Conservation (phyloP, 2,113 vertebrate species). For the Brienomyrus longianalis region DNA sequence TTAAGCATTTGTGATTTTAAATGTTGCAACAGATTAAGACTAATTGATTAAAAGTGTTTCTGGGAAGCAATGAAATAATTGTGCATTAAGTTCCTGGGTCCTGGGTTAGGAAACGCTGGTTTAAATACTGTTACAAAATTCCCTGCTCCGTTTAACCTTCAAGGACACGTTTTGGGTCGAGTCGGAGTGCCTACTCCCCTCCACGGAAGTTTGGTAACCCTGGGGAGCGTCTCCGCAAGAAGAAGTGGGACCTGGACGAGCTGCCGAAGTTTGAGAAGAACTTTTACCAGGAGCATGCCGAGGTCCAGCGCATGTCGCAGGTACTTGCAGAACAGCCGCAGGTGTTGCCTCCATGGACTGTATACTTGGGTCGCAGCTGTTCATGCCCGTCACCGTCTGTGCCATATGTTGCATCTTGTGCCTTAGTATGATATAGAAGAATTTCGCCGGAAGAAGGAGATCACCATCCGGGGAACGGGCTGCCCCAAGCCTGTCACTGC, state of each 20-base stretch:
- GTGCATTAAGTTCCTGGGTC: background rate
- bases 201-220: slow-evolving; percentile 83
- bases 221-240: slow-evolving; percentile 81
- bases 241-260: slow-evolving; percentile 82
- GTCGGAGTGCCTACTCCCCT: slow-evolving; percentile 60
- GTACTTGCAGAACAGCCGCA: slow-evolving; percentile 44
- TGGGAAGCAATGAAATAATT: background rate
- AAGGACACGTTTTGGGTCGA: slow-evolving; percentile 61
- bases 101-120: background rate
- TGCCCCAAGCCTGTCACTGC: slow-evolving; percentile 79
- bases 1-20: background rate
- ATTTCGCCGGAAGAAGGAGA: slow-evolving; percentile 82
- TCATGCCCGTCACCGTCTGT: background rate
- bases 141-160: background rate
- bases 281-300: slow-evolving; percentile 78
- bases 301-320: slow-evolving; percentile 74
- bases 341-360: background rate
- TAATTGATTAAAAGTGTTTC: background rate
- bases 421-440: slow-evolving; percentile 85
- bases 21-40: background rate
- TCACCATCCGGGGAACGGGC: slow-evolving; percentile 79
- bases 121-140: background rate
- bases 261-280: slow-evolving; percentile 91
- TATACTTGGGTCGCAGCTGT: background rate
- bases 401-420: background rate